Percentiles rank a stretch among this genome's conserved stretches.
phyloP scores from a whole-genome alignment of 2,888 invertebrate genomes.

The Perithous albicinctus region DNA sequence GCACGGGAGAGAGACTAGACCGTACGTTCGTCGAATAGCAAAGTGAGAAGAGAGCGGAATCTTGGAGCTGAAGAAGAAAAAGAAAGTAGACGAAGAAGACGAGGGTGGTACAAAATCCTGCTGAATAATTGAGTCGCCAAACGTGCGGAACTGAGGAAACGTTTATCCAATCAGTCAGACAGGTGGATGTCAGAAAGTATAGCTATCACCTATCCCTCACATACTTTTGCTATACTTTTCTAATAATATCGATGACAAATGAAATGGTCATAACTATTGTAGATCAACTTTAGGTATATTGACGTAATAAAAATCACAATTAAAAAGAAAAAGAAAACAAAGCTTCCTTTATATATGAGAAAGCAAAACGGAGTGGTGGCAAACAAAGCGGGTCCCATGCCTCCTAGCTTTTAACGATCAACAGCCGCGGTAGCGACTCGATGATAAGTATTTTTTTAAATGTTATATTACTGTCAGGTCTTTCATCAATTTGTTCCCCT shows the following conservation, averaged over 20 bases:
- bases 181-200: slow-evolving; percentile 22
- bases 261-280: background rate
- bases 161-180: slow-evolving; percentile 67
- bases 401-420: too few relatives aligned
- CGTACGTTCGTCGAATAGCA: slow-evolving; percentile 69
- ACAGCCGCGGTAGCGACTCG: too few relatives aligned
- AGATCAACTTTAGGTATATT: background rate
- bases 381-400: too few relatives aligned
- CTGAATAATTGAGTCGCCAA: slow-evolving; percentile 71
- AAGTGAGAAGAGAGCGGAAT: slow-evolving; percentile 56
- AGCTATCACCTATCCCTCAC: slow-evolving; percentile 1
- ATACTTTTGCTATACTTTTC: background rate
- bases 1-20: slow-evolving; percentile 57
- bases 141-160: slow-evolving; percentile 69
- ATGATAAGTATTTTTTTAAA: too few relatives aligned
- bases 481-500: too few relatives aligned
- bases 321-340: too few relatives aligned
- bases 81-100: slow-evolving; percentile 29
- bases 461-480: too few relatives aligned
- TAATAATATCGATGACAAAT: background rate
- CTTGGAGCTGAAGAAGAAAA: slow-evolving; percentile 32
- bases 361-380: too few relatives aligned
- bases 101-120: slow-evolving; percentile 67
- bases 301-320: background rate
- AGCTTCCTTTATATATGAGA: too few relatives aligned